These are phyloP conservation scores for Dendronephthya gigantea DNA, from an alignment of 64 coral and sea anemone genomes.

Conservation along the genomic window DNA sequence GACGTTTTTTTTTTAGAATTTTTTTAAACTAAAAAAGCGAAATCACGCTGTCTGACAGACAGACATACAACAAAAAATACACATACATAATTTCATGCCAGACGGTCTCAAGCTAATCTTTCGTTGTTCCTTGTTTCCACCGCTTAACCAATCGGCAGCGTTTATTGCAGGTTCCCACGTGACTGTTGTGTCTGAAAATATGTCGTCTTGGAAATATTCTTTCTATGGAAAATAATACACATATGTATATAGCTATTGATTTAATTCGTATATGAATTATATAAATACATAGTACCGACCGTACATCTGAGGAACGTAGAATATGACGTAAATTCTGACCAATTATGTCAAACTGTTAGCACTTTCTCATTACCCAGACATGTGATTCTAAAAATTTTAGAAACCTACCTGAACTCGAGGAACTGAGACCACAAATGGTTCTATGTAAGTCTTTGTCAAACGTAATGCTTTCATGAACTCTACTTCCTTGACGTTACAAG, in stretches of 20 bases:
- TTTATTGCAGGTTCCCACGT: constrained; percentile 66
- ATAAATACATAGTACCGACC: too few relatives aligned
- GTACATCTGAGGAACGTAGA: too few relatives aligned
- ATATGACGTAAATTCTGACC: too few relatives aligned
- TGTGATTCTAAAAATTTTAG: neutral
- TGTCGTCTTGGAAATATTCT: constrained; percentile 98
- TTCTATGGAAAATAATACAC: constrained; percentile 28
- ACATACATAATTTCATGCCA: constrained; percentile 79
- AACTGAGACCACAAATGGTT: constrained; percentile 59
- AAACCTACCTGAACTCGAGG: constrained; percentile 72
- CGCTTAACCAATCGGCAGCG: constrained; percentile 63
- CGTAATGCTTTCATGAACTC: constrained; percentile 82
- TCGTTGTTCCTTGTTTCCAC: constrained; percentile 56
- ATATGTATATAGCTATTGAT: neutral
- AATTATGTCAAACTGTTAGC: too few relatives aligned
- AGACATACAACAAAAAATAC: too few relatives aligned
- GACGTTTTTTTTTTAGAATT: too few relatives aligned
- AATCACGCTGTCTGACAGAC: too few relatives aligned
- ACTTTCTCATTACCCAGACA: too few relatives aligned
- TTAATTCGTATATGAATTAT: too few relatives aligned
- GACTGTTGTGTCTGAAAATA: constrained; percentile 71
- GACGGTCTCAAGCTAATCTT: constrained; percentile 59
- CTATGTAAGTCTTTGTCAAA: constrained; percentile 68
- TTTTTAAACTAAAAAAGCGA: too few relatives aligned
- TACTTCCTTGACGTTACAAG: constrained; percentile 57